Conservation (phyloP, 2,888 invertebrate genomes). For the Scotopteryx bipunctaria region DNA sequence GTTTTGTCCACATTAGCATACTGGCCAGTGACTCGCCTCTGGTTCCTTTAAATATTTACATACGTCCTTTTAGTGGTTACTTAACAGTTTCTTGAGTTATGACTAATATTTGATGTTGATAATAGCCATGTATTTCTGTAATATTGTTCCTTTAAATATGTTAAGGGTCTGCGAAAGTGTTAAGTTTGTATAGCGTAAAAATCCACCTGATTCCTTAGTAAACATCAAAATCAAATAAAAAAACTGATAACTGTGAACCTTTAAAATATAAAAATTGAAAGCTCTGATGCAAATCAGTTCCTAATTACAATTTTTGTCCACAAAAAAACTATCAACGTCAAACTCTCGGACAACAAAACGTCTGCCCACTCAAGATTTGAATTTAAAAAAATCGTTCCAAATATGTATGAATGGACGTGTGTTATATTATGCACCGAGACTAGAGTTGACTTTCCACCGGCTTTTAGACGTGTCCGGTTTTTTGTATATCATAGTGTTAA, state of each 20-base stretch:
- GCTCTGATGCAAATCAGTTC: constrained; percentile 20
- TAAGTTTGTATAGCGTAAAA: constrained; percentile 12
- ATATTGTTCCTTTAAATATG: constrained; percentile 21
- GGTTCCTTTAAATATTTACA: constrained; percentile 67
- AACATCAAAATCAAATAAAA: constrained; percentile 5
- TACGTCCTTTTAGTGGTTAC: constrained; percentile 55
- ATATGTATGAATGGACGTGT: constrained; percentile 73
- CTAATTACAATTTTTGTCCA: constrained; percentile 29
- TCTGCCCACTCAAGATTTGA: constrained; percentile 67
- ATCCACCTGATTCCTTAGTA: constrained; percentile 14
- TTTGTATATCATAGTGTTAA: too few species aligned
- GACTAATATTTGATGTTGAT: constrained; percentile 32
- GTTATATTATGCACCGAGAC: constrained; percentile 16
- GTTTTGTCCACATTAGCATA: constrained; percentile 71
- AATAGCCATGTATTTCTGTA: constrained; percentile 27
- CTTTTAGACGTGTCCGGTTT: neutral
- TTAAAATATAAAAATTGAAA: neutral
- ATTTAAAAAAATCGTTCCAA: constrained; percentile 62
- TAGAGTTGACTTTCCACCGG: constrained; percentile 14
- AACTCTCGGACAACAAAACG: constrained; percentile 62
- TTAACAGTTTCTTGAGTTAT: constrained; percentile 35
- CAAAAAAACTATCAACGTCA: constrained; percentile 52
- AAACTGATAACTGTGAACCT: neutral
- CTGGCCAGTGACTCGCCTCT: constrained; percentile 65
- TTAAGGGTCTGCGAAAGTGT: constrained; percentile 22